Evolutionary conservation across 1,140 invertebrate genomes (phyloP), one percentile per base, ranked within the genome.

Genomic region (Euura saliciscinereae): DNA sequence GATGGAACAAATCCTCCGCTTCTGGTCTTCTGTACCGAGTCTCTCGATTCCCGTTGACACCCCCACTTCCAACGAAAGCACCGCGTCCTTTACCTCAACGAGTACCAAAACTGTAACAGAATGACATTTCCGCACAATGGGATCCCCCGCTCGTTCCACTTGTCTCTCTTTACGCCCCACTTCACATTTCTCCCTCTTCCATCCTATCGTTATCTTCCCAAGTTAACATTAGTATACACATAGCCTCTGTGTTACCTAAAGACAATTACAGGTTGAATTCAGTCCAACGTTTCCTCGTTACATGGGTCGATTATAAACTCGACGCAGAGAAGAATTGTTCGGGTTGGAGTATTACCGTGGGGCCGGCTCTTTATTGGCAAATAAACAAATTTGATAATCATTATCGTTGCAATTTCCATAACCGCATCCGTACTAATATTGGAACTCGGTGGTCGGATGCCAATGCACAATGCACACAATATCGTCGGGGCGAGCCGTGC

Each of bases 361-460:
- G 1, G 13, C 13, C 59, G 66, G 6, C 66, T 66, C 66, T 67
- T 42, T 0, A 59, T 67, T 45, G 43, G 11, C 8, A 75, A 78
- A 80, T 74, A 75, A 79, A 79, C 73, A 76, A 78, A 79, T 82
- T 78, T 82, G 82, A 83, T 83, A 82, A 82, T 76, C 78, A 82
- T 81, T 78, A 81, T 80, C 78, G 81, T 82, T n/a, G 75, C 77
- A 80, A 82, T 82, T 82, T 80, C 77, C 76, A 74, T 66, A 44
- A 66, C 72, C 72, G 74, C 78, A 78, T 79, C 75, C 77, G 79
- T 81, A 80, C 78, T 81, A 81, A 83, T 82, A 82, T 81, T 77
- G 74, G 76, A 76, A 74, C 66, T 44, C 44, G 66, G 66, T 11
- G 66, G 66, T 67, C 28, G 28, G 3, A 10, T 13, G 6, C 66